These are phyloP conservation scores for Scophthalmus maximus DNA, from an alignment of 2,113 vertebrate species.

Conservation along the genomic window DNA sequence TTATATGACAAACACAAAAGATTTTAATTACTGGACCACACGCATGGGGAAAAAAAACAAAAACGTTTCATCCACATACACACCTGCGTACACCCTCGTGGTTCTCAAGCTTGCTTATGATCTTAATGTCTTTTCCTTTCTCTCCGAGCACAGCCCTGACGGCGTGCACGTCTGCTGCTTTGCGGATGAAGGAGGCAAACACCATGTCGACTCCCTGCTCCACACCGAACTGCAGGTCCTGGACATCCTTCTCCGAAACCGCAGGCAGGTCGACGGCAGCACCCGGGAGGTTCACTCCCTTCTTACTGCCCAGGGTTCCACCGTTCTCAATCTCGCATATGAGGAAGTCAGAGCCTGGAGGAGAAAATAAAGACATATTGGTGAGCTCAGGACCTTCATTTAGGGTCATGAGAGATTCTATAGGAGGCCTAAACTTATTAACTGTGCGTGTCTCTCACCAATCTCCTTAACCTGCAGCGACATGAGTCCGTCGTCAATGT, in stretches of 20 bases:
- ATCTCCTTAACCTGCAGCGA: slow-evolving; percentile 92
- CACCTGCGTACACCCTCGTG: slow-evolving; percentile 97
- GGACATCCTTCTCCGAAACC: slow-evolving; percentile 92
- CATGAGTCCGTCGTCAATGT: slow-evolving; percentile 95
- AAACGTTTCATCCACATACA: slow-evolving; percentile 29
- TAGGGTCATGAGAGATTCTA: not conserved
- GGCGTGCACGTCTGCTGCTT: slow-evolving; percentile 91
- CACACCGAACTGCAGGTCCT: slow-evolving; percentile 93
- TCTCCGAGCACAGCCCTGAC: slow-evolving; percentile 96
- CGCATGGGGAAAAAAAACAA: not conserved
- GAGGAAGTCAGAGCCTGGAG: slow-evolving; percentile 87
- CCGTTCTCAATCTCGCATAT: slow-evolving; percentile 93
- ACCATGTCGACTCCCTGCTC: slow-evolving; percentile 96
- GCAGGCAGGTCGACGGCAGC: slow-evolving; percentile 96
- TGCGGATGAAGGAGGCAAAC: slow-evolving; percentile 98
- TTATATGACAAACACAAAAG: not conserved
- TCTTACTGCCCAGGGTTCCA: slow-evolving; percentile 94
- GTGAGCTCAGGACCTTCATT: not conserved
- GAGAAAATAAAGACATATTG: not conserved
- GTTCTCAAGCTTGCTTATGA: slow-evolving; percentile 99
- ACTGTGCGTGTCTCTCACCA: slow-evolving; percentile 77
- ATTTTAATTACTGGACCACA: not conserved
- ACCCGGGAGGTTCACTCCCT: slow-evolving; percentile 95
- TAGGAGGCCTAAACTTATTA: not conserved
- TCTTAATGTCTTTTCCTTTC: slow-evolving; percentile 97